Base-by-base conservation (phyloP, 2,797 vertebrate genomes). In the Chlorospingus semifuscus region DNA sequence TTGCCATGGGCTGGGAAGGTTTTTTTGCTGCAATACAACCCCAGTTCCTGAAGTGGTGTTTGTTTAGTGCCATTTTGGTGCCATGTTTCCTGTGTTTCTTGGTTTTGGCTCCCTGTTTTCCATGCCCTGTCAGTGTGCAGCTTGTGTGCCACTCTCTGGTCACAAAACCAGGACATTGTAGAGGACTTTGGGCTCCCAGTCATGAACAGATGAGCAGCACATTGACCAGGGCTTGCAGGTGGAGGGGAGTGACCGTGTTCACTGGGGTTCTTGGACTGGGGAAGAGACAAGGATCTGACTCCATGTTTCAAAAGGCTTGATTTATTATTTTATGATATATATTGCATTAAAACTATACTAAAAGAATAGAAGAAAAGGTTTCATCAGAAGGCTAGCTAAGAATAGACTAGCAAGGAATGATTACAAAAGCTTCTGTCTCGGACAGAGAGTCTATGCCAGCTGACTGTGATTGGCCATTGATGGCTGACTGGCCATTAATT, bases 1-100 rank as follows among this genome's bases (percentile, higher is more conserved):
- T 60, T 9, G 2, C n/a, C 21, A 9, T 11, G 17, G 30, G 34
- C 52, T 10, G 20, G n/a, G 26, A 76, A 65, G 42, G 11, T 93
- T 20, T 80, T 80, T 74, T 39, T 19, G 50, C 27, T 57, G 23
- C 50, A 24, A 11, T 37, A 32, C 41, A 80, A n/a, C 8, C 20
- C 39, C 2, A 0, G n/a, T 34, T 86, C 12, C 39, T 24, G 80
- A 18, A 20, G 11, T 0, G 4, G 18, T 27, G 29, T 37, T 83
- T 71, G 55, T 57, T 89, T 50, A 4, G 60, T 81, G 34, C 30
- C 30, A 6, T 37, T 93, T 83, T 39, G 13, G 34, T 77, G 6
- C 44, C 42, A 1, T 71, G 37, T 46, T 69, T 70, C 21, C 27
- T 12, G 6, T 26, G 16, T 26, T 71, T 34, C 8, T 12, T 18